Evolutionary conservation across 2,113 vertebrate genomes (phyloP).

Genomic region (Psittacus erithacus): DNA sequence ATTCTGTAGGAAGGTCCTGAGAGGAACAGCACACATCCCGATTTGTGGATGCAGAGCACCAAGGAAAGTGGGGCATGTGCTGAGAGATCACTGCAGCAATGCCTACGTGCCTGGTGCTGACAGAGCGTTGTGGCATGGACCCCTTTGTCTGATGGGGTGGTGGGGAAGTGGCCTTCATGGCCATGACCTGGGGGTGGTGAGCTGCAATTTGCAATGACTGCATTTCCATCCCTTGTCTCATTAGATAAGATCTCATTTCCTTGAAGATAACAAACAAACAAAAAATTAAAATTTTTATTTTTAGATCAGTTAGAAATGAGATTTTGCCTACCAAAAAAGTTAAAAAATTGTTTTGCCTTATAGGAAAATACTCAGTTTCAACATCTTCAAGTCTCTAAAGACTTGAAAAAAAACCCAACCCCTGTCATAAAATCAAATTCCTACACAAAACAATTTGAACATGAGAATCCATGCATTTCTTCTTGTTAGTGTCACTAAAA

Average conservation of each 20-base stretch:
- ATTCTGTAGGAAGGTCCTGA: slow-evolving; percentile 14
- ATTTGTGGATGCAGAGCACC: neutral
- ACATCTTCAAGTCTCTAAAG: neutral
- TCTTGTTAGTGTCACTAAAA: neutral
- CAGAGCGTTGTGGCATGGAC: rapidly evolving
- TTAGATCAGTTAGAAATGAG: neutral
- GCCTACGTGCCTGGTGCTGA: neutral
- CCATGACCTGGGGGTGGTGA: neutral
- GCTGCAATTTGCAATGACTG: neutral
- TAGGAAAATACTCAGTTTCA: neutral
- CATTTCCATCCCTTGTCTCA: neutral
- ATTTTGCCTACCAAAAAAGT: rapidly evolving
- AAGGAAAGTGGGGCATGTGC: slow-evolving; percentile 20
- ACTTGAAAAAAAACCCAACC: neutral
- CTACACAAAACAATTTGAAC: neutral
- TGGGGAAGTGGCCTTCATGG: neutral
- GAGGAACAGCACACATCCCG: neutral
- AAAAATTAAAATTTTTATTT: neutral
- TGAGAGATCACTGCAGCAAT: neutral
- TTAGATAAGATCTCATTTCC: neutral
- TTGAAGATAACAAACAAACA: neutral
- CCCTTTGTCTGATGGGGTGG: rapidly evolving
- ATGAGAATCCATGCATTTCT: neutral
- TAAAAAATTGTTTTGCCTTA: neutral
- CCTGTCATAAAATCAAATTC: neutral